Evolutionary conservation across 2,888 invertebrate genomes (phyloP).

Genomic region (Beris morrisii): DNA sequence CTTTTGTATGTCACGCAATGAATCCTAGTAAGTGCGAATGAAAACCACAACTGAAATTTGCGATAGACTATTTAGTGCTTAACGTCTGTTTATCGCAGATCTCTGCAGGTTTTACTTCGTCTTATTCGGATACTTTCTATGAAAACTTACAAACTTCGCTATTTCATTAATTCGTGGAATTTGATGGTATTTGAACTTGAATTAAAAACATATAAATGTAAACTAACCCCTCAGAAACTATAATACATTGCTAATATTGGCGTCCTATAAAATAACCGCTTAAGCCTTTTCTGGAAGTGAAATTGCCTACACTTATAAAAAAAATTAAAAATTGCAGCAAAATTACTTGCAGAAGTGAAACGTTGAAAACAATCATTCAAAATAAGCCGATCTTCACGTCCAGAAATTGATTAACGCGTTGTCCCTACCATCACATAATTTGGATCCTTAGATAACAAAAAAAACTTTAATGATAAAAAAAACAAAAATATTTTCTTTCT

Average conservation of each 20-base stretch:
- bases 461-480: constrained; percentile 18
- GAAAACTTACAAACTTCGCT: no score
- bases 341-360: constrained; percentile 8
- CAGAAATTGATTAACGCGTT: constrained; percentile 18
- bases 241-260: not conserved
- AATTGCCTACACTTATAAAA: not conserved
- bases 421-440: not conserved
- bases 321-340: not conserved
- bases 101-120: not conserved
- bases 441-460: not conserved
- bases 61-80: no score
- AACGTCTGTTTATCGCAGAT: no score
- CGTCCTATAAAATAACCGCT: constrained; percentile 12
- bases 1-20: no score
- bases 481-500: constrained; percentile 25
- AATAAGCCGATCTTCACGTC: constrained; percentile 21
- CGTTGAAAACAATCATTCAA: not conserved
- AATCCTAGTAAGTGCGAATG: no score
- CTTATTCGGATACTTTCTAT: not conserved
- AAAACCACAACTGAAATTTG: no score
- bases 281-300: constrained; percentile 28
- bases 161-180: no score
- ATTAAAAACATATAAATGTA: not conserved
- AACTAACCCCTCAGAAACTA: no score
- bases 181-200: no score